phyloP scores from a whole-genome alignment of 2,797 vertebrate genomes.

The Chiloscyllium punctatum region DNA sequence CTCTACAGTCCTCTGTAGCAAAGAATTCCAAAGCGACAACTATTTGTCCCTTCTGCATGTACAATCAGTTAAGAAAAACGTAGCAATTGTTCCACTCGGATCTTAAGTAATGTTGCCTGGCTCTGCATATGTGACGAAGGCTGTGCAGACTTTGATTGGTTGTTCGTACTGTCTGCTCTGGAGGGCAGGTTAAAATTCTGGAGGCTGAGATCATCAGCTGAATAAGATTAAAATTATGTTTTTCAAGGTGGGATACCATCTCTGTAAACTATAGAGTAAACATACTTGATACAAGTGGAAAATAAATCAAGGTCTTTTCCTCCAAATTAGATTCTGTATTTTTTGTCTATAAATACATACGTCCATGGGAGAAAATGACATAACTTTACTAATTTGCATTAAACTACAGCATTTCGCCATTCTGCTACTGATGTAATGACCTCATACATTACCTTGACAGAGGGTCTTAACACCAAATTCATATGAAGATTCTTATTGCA shows the following conservation, averaged over 20 bases:
- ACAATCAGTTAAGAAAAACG: not conserved
- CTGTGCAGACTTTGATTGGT: not conserved
- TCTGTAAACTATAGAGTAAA: not conserved
- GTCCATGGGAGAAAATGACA: not conserved
- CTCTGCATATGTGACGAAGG: not conserved
- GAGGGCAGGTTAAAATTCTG: not conserved
- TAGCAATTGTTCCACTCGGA: not conserved
- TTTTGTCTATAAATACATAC: not conserved
- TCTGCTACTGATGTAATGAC: not conserved
- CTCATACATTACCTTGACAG: conserved; percentile 1
- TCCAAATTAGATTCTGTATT: not conserved
- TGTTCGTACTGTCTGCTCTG: not conserved
- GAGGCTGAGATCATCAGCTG: not conserved
- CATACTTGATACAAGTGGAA: not conserved
- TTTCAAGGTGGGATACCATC: not conserved
- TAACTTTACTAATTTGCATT: not conserved
- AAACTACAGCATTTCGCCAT: not conserved
- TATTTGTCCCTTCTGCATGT: not conserved
- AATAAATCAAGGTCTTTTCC: not conserved
- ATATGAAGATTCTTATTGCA: not conserved
- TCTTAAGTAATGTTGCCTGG: not conserved
- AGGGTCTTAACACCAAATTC: not conserved
- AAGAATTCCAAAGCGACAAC: too few species aligned
- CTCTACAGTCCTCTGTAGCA: too few species aligned
- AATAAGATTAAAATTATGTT: not conserved